These are phyloP conservation scores for Syngnathus scovelli DNA, from an alignment of 2,113 vertebrate species.

Conservation along the genomic window DNA sequence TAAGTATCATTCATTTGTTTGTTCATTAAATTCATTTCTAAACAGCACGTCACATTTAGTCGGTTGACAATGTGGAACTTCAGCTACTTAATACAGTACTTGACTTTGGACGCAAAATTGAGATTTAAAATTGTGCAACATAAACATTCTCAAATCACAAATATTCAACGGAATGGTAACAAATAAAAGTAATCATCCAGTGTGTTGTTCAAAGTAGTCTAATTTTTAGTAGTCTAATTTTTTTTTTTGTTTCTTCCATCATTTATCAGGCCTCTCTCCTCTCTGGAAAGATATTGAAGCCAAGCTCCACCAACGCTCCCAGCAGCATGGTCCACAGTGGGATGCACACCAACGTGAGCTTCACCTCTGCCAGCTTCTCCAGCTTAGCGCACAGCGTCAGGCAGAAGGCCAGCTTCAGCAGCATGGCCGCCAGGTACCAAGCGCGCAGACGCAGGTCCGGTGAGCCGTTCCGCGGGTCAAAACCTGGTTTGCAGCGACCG, in stretches of 20 bases:
- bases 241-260: conserved; percentile 20
- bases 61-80: neutral
- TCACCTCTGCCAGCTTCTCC: conserved; percentile 75
- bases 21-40: neutral
- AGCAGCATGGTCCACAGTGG: conserved; percentile 87
- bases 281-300: conserved; percentile 85
- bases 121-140: neutral
- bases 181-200: neutral
- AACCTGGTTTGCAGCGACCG: conserved; percentile 88
- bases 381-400: conserved; percentile 86
- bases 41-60: neutral
- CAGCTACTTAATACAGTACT: neutral
- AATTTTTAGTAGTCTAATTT: neutral
- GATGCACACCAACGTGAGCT: conserved; percentile 84
- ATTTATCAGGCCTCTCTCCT: conserved; percentile 72
- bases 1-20: neutral
- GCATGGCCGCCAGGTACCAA: conserved; percentile 90
- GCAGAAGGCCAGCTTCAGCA: conserved; percentile 91
- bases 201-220: neutral
- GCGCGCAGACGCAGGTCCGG: conserved; percentile 84
- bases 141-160: neutral
- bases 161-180: neutral
- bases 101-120: neutral
- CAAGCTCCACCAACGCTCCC: conserved; percentile 86
- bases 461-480: conserved; percentile 84